These are phyloP conservation scores for Odontesthes bonariensis DNA, from an alignment of 2,113 vertebrate genomes.

Conservation along the genomic window DNA sequence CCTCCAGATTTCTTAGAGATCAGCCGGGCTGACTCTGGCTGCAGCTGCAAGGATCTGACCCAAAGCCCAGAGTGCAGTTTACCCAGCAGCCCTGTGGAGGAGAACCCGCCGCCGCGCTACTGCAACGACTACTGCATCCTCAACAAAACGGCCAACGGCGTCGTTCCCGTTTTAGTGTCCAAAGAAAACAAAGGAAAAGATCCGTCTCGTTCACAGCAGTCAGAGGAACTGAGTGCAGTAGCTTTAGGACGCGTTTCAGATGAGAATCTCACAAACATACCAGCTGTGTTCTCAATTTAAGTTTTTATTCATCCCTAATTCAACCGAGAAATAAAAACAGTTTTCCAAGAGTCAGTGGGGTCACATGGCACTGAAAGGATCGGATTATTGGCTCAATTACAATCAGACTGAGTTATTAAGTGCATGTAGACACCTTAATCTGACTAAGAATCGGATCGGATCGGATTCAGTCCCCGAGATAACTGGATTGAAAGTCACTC, in stretches of 20 bases:
- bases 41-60: slow-evolving; percentile 37
- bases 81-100: slow-evolving; percentile 22
- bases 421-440: too few species aligned
- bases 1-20: slow-evolving; percentile 13
- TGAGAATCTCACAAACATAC: too few species aligned
- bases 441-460: too few species aligned
- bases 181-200: not conserved
- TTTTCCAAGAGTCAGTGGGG: too few species aligned
- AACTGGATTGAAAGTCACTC: too few species aligned
- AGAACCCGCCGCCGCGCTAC: not conserved
- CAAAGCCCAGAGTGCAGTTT: slow-evolving; percentile 47
- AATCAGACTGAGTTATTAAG: too few species aligned
- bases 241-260: not conserved
- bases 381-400: too few species aligned
- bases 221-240: not conserved
- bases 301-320: too few species aligned
- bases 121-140: slow-evolving; percentile 63
- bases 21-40: slow-evolving; percentile 49
- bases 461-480: too few species aligned
- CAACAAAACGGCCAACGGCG: slow-evolving; percentile 54
- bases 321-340: too few species aligned
- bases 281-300: too few species aligned
- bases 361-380: too few species aligned
- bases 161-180: slow-evolving; percentile 59
- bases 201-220: not conserved